These are phyloP conservation scores for Scatophagus argus DNA, from an alignment of 2,113 vertebrate species.

Conservation along the genomic window DNA sequence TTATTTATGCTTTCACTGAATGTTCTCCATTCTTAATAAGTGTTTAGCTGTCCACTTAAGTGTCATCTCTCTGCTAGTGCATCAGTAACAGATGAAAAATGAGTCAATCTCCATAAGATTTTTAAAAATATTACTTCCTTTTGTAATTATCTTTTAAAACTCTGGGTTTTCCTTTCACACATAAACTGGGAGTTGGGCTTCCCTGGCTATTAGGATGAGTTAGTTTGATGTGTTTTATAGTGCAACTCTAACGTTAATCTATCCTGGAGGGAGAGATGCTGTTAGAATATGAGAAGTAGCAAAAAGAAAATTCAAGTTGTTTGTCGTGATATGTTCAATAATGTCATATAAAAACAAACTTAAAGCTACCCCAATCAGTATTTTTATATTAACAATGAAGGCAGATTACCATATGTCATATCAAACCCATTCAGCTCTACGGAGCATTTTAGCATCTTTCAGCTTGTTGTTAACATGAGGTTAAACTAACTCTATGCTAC, in stretches of 20 bases:
- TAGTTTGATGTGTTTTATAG: slow-evolving; percentile 3
- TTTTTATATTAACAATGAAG: neutral
- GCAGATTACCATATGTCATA: neutral
- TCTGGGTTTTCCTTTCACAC: slow-evolving; percentile 6
- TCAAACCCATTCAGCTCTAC: neutral
- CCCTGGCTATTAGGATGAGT: neutral
- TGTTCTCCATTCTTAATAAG: slow-evolving; percentile 27
- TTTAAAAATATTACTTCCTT: slow-evolving; percentile 23
- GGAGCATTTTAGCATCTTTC: neutral
- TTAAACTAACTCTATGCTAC: neutral
- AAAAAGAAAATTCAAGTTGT: neutral
- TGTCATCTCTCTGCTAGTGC: slow-evolving; percentile 24
- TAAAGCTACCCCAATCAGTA: neutral
- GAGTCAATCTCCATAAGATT: neutral
- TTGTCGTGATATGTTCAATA: neutral
- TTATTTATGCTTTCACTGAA: slow-evolving; percentile 23
- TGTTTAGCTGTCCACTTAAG: slow-evolving; percentile 9
- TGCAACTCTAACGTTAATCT: neutral
- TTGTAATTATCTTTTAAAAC: neutral
- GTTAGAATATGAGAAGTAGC: neutral
- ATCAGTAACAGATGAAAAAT: slow-evolving; percentile 25
- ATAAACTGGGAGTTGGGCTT: slow-evolving; percentile 9
- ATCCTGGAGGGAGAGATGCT: neutral
- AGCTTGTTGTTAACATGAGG: neutral
- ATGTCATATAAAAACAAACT: neutral